A percentile compares a stretch with the other conserved stretches of the same genome.
Evolutionary conservation across 1,140 invertebrate species (phyloP).

Genomic region (Tachypleus tridentatus): DNA sequence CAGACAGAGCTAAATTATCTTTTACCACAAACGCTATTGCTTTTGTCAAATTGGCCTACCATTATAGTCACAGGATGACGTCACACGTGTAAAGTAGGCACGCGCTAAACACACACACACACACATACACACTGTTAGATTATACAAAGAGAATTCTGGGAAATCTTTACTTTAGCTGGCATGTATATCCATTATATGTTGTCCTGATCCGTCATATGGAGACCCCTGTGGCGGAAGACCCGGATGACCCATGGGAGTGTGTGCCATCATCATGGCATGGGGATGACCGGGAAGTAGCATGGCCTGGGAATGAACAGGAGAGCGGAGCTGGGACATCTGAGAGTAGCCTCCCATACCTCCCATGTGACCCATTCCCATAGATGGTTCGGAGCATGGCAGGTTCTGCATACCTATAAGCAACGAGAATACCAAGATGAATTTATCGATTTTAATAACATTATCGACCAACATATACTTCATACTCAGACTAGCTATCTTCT

Average conservation of each 20-base stretch:
- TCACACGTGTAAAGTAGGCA: too few relatives aligned
- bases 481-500: too few relatives aligned
- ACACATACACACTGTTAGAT: too few relatives aligned
- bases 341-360: slow-evolving; percentile 34
- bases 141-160: neutral
- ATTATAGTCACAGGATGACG: too few relatives aligned
- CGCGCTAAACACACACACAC: neutral
- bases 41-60: too few relatives aligned
- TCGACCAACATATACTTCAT: too few relatives aligned
- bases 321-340: slow-evolving; percentile 38
- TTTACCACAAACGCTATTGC: too few relatives aligned
- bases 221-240: slow-evolving; percentile 35
- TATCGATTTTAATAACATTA: too few relatives aligned
- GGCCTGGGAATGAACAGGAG: slow-evolving; percentile 40
- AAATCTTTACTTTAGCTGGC: slow-evolving; percentile 32
- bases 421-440: too few relatives aligned
- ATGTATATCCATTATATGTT: slow-evolving; percentile 41
- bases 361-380: slow-evolving; percentile 30
- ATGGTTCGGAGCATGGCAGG: slow-evolving; percentile 31
- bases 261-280: slow-evolving; percentile 37
- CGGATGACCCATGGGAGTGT: slow-evolving; percentile 30
- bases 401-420: slow-evolving; percentile 32
- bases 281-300: slow-evolving; percentile 41
- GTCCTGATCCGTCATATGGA: slow-evolving; percentile 38
- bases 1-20: too few relatives aligned